Evolutionary conservation across 2,113 vertebrate species (phyloP).

Genomic region (Eidolon helvum): DNA sequence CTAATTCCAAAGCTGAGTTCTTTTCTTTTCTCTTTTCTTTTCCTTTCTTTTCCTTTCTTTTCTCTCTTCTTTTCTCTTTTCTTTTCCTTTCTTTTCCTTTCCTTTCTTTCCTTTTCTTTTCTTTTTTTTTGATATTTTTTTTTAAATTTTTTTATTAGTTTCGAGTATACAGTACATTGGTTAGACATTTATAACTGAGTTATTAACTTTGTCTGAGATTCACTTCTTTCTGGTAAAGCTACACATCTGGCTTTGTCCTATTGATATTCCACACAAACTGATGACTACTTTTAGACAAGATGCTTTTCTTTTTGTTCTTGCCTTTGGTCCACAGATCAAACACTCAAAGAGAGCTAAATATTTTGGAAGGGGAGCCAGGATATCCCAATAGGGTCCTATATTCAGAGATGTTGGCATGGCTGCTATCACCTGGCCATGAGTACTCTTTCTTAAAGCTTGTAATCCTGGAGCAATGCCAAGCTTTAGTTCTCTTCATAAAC

Average conservation of each 20-base stretch:
- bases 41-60: too few species aligned
- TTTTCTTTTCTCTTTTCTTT: too few species aligned
- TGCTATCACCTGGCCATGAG: not conserved
- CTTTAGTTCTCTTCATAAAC: not conserved
- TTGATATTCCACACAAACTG: not conserved
- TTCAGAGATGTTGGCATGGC: not conserved
- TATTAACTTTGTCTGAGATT: not conserved
- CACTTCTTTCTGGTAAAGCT: not conserved
- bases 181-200: not conserved
- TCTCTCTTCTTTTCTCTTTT: too few species aligned
- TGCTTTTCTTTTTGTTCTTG: not conserved
- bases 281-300: not conserved
- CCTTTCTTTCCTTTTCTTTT: too few species aligned
- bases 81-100: too few species aligned
- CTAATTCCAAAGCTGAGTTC: not conserved
- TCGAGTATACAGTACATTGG: too few species aligned
- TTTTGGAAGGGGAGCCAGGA: not conserved
- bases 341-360: not conserved
- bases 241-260: not conserved
- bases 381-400: not conserved
- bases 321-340: not conserved
- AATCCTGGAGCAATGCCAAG: not conserved
- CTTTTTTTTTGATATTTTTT: too few species aligned
- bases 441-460: not conserved
- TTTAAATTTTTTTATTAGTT: too few species aligned